phyloP scores from a whole-genome alignment of 2,113 vertebrate genomes.

The Pheucticus melanocephalus region DNA sequence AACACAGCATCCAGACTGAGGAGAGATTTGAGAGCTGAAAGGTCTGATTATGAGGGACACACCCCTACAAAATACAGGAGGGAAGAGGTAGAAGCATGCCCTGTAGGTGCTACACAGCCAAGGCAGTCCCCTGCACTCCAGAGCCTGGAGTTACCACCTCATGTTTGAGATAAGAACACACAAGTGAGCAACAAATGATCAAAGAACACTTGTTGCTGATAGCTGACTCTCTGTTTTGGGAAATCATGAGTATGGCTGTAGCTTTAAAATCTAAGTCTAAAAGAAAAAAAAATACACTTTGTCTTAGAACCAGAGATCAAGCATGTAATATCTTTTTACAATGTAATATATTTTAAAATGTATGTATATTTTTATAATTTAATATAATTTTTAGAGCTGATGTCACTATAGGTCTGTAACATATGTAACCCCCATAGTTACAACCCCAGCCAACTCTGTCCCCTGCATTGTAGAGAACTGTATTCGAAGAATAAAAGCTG shows the following conservation, averaged over 20 bases:
- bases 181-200: rapidly evolving
- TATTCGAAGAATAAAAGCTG: background rate
- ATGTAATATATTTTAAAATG: background rate
- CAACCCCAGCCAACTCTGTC: background rate
- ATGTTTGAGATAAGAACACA: background rate
- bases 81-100: background rate
- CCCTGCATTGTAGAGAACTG: background rate
- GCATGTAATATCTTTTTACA: background rate
- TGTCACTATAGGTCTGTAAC: background rate
- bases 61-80: rapidly evolving
- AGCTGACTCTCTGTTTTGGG: background rate
- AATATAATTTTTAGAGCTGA: background rate
- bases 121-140: background rate
- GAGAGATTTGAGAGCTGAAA: background rate
- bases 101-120: background rate
- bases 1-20: background rate
- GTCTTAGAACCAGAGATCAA: background rate
- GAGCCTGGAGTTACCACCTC: background rate
- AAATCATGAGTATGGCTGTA: background rate
- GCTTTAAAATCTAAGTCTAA: background rate
- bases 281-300: background rate
- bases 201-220: background rate
- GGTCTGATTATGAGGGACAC: background rate
- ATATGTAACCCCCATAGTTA: background rate
- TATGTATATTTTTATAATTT: background rate